Evolutionary conservation across 2,888 invertebrate species (phyloP).

Genomic region (Drosophila cracens): DNA sequence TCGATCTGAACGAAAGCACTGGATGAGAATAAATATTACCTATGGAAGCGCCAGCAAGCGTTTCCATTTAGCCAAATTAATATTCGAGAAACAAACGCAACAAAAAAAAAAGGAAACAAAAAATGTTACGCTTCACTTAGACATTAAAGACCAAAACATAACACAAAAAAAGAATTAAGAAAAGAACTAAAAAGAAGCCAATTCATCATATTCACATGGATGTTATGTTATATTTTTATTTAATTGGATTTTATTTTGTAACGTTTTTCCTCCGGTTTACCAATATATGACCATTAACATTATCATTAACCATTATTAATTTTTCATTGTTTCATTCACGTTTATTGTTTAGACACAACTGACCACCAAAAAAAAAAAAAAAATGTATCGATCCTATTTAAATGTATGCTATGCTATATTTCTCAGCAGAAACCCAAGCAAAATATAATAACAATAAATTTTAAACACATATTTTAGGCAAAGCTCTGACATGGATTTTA

Average conservation of each 20-base stretch:
- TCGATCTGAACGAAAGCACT: slow-evolving; percentile 54
- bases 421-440: not conserved
- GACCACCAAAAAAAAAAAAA: slow-evolving; percentile 11
- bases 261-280: slow-evolving; percentile 24
- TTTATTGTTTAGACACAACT: slow-evolving; percentile 42
- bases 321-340: slow-evolving; percentile 36
- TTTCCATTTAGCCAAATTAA: slow-evolving; percentile 69
- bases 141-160: slow-evolving; percentile 48
- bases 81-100: slow-evolving; percentile 39
- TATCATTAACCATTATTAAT: slow-evolving; percentile 20
- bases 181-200: not conserved
- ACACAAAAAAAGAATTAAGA: not conserved
- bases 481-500: slow-evolving; percentile 36
- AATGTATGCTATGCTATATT: slow-evolving; percentile 44
- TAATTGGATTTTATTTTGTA: slow-evolving; percentile 38
- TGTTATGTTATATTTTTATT: slow-evolving; percentile 17
- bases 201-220: slow-evolving; percentile 23
- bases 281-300: slow-evolving; percentile 18
- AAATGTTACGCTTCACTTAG: slow-evolving; percentile 73
- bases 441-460: slow-evolving; percentile 44
- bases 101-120: not conserved
- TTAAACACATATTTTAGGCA: slow-evolving; percentile 43
- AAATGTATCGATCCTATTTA: slow-evolving; percentile 16
- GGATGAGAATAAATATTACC: slow-evolving; percentile 15
- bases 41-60: not conserved